Base-by-base conservation (phyloP, 2,113 vertebrate genomes). In the Artemisiospiza belli region DNA sequence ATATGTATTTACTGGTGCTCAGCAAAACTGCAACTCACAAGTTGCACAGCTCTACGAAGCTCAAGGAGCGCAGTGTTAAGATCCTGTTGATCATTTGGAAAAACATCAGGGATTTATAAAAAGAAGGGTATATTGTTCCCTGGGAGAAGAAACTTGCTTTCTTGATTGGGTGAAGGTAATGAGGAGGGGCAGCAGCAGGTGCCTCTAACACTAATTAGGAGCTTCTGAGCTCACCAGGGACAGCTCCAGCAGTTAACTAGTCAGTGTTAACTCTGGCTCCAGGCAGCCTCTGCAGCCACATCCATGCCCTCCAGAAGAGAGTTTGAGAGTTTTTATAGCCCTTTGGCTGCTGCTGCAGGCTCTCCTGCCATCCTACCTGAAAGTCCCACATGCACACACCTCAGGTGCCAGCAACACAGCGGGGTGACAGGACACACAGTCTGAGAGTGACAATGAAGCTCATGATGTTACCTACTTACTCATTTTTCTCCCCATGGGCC, bases 321-420 rank as follows among this genome's bases (percentile, higher is more conserved):
- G 7, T 5, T 3, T 3, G 62, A 22, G 8, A 6, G 12, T 3
- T 27, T 8, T 2, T 19, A 18, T 3, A 33, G 12, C n/a, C n/a
- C 9, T 1, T 1, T 5, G 6, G n/a, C 41, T 68, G 41, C 41
- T 76, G 46, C 63, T 67, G 14, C 39, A 51, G 62, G 8, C 15
- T 63, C 30, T 90, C 7, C 21, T 47, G 28, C 33, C 3, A 9
- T 7, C 19, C 28, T 10, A 4, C 33, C 41, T 12, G 3, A 0
- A 0, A 7, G 14, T 18, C 15, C 18, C 9, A 2, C 4, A 1
- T 0, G 6, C 15, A 8, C 22, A 6, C 0, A 0, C 41, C 44
- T 51, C 11, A 28, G 59, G 37, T 41, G 43, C 20, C 25, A 35
- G n/a, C 13, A 15, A 15, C 18, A 17, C 18, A 17, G 39, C 11